Conservation (phyloP, 1,140 invertebrate species). For the Dendroctonus valens region DNA sequence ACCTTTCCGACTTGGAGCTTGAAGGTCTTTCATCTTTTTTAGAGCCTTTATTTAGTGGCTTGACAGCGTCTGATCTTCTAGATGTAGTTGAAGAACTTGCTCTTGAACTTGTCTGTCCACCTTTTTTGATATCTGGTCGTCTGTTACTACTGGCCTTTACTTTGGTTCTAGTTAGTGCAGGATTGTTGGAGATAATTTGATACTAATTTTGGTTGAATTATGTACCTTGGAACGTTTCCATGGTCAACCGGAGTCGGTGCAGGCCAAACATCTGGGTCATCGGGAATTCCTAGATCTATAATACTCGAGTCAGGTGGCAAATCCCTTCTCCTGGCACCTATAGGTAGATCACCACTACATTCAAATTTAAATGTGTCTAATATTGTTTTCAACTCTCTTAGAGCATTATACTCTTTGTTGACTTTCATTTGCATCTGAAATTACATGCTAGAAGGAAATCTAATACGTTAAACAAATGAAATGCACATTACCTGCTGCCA, state of each 20-base stretch:
- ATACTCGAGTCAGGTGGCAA: slow-evolving; percentile 1
- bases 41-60: slow-evolving; percentile 22
- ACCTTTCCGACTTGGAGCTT: slow-evolving; percentile 45
- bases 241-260: slow-evolving; percentile 81
- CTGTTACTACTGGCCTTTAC: slow-evolving; percentile 37
- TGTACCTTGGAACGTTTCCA: slow-evolving; percentile 42
- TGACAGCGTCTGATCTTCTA: slow-evolving; percentile 36
- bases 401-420: slow-evolving; percentile 84
- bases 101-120: slow-evolving; percentile 32
- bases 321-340: slow-evolving; percentile 43
- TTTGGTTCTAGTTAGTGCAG: slow-evolving; percentile 34
- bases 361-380: slow-evolving; percentile 51
- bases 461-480: background rate
- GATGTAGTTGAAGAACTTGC: slow-evolving; percentile 40
- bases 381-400: slow-evolving; percentile 77
- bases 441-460: background rate
- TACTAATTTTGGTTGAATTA: slow-evolving; percentile 10
- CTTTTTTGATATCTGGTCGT: slow-evolving; percentile 43
- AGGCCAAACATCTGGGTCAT: slow-evolving; percentile 90
- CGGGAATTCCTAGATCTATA: slow-evolving; percentile 66
- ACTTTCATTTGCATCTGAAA: slow-evolving; percentile 85
- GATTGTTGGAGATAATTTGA: background rate
- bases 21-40: slow-evolving; percentile 49
- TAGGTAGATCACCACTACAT: slow-evolving; percentile 44
- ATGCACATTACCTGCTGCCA: slow-evolving; percentile 67